Evolutionary conservation across 2,888 invertebrate species (phyloP).

Genomic region (Ectobius pallidus): DNA sequence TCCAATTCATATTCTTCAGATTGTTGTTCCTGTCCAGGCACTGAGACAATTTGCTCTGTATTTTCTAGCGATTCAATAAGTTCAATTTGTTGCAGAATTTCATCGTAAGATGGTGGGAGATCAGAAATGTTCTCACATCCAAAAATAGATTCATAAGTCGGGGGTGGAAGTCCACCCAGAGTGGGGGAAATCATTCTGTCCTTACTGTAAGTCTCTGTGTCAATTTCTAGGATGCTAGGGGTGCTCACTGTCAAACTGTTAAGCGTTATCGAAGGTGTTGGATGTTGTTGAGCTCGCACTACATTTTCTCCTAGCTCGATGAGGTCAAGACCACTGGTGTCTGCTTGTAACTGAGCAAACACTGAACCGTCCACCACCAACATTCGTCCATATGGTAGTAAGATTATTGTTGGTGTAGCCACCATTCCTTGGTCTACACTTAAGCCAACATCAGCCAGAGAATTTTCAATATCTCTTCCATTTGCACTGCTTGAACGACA

Average conservation of each 20-base stretch:
- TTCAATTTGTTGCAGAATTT: slow-evolving; percentile 40
- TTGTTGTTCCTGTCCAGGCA: slow-evolving; percentile 43
- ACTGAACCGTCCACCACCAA: slow-evolving; percentile 62
- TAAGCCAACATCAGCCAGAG: slow-evolving; percentile 42
- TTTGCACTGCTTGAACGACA: slow-evolving; percentile 54
- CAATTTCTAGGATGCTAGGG: slow-evolving; percentile 54
- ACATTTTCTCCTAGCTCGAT: slow-evolving; percentile 61
- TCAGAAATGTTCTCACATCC: slow-evolving; percentile 47
- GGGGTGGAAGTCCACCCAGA: slow-evolving; percentile 56
- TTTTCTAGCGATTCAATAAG: slow-evolving; percentile 24
- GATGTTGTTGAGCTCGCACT: slow-evolving; percentile 55
- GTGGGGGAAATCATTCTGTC: slow-evolving; percentile 57
- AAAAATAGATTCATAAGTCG: slow-evolving; percentile 61
- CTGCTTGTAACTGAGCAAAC: slow-evolving; percentile 55
- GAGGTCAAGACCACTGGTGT: slow-evolving; percentile 56
- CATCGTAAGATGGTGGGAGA: slow-evolving; percentile 45
- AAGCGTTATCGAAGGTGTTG: slow-evolving; percentile 34
- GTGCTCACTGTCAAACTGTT: slow-evolving; percentile 49
- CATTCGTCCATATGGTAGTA: slow-evolving; percentile 62
- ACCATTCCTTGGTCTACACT: slow-evolving; percentile 51
- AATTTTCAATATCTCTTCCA: slow-evolving; percentile 45
- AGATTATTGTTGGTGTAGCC: slow-evolving; percentile 61
- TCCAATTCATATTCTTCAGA: slow-evolving; percentile 43
- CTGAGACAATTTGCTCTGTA: background rate
- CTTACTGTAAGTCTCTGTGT: slow-evolving; percentile 59